A percentile compares a stretch with the other conserved stretches of the same genome.
phyloP scores from a whole-genome alignment of 2,888 invertebrate species.

The Drosophila suboccidentalis region DNA sequence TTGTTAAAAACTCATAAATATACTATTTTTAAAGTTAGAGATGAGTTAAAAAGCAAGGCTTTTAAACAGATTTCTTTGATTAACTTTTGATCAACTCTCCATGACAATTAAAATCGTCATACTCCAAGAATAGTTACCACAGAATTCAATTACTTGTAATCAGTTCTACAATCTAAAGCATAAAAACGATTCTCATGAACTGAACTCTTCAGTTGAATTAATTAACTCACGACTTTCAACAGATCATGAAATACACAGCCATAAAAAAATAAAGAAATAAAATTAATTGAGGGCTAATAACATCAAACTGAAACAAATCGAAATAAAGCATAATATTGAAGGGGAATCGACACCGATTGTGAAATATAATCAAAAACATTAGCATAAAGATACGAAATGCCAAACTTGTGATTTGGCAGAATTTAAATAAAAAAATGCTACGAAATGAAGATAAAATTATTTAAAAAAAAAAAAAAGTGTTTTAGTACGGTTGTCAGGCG shows the following conservation, averaged over 20 bases:
- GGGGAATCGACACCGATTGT: slow-evolving; percentile 21
- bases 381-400: slow-evolving; percentile 53
- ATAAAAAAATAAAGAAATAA: slow-evolving; percentile 28
- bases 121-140: slow-evolving; percentile 3
- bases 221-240: slow-evolving; percentile 28
- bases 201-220: slow-evolving; percentile 14
- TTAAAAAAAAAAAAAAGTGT: slow-evolving; percentile 20
- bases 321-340: slow-evolving; percentile 26
- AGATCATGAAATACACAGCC: slow-evolving; percentile 28
- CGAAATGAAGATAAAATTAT: slow-evolving; percentile 8
- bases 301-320: slow-evolving; percentile 25
- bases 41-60: slow-evolving; percentile 29
- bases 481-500: slow-evolving; percentile 54
- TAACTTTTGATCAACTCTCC: background rate
- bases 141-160: slow-evolving; percentile 4
- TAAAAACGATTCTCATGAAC: slow-evolving; percentile 19
- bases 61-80: background rate
- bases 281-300: slow-evolving; percentile 16
- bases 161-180: slow-evolving; percentile 1
- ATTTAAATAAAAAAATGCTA: slow-evolving; percentile 4
- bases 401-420: slow-evolving; percentile 57
- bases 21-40: background rate
- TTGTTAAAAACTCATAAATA: slow-evolving; percentile 1
- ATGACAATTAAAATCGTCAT: background rate
- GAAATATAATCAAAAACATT: slow-evolving; percentile 33